These are phyloP conservation scores for Jaculus jaculus DNA, from an alignment of 2,113 vertebrate genomes.

Conservation along the genomic window DNA sequence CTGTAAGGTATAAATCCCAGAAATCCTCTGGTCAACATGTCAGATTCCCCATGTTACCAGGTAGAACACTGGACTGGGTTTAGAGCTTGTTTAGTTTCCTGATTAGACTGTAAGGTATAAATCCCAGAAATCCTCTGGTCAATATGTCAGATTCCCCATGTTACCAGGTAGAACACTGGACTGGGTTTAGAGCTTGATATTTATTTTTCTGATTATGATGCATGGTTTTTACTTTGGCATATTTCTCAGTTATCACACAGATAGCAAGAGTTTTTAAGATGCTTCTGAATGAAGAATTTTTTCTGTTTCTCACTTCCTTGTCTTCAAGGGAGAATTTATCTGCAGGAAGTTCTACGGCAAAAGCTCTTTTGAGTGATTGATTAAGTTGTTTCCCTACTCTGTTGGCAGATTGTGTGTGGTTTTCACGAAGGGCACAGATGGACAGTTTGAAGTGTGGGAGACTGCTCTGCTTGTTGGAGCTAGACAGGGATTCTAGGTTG, in stretches of 20 bases:
- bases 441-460: not conserved
- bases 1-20: not conserved
- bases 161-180: not conserved
- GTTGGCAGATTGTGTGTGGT: not conserved
- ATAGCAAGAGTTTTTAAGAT: not conserved
- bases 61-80: not conserved
- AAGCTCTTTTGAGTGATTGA: not conserved
- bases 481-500: not conserved
- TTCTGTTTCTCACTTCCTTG: not conserved
- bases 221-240: not conserved
- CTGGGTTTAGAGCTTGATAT: not conserved
- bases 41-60: not conserved
- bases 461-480: not conserved
- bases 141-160: not conserved
- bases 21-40: constrained; percentile 8
- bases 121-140: not conserved
- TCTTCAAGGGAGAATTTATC: not conserved
- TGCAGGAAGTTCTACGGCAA: not conserved
- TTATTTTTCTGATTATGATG: not conserved
- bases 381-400: not conserved
- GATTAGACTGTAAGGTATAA: not conserved
- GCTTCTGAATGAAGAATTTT: not conserved
- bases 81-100: not conserved
- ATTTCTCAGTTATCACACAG: not conserved
- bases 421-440: not conserved